Evolutionary conservation across 2,113 vertebrate species (phyloP).

Genomic region (Chaetops frenatus): DNA sequence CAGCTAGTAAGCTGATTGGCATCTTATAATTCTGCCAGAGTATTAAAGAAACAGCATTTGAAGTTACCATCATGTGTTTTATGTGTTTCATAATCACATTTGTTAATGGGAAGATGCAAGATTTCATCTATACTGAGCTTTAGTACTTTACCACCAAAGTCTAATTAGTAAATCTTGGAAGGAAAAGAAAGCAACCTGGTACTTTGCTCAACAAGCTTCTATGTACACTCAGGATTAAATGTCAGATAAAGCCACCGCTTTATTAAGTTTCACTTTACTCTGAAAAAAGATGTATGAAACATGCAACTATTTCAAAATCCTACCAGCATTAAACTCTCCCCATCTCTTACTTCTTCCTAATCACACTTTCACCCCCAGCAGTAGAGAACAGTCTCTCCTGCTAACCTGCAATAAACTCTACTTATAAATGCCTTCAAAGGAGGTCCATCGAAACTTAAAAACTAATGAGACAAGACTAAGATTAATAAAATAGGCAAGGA

Average conservation of each 20-base stretch:
- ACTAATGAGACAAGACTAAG: conserved; percentile 49
- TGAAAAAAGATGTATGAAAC: neutral
- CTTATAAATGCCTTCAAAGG: neutral
- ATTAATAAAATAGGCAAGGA: conserved; percentile 57
- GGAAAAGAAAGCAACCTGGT: neutral
- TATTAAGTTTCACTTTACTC: conserved; percentile 26
- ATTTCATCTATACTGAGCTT: neutral
- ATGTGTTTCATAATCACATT: neutral
- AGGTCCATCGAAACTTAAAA: neutral
- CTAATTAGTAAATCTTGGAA: conserved; percentile 19
- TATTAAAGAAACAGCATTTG: neutral
- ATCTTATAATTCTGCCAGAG: neutral
- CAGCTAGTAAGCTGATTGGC: neutral
- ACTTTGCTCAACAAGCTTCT: neutral
- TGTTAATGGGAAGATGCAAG: neutral
- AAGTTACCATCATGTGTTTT: neutral
- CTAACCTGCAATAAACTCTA: neutral
- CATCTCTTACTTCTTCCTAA: neutral
- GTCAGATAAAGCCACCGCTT: neutral
- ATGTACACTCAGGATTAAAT: neutral
- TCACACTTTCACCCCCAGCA: neutral
- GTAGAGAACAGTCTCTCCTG: neutral
- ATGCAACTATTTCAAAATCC: conserved; percentile 10
- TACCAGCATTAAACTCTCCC: neutral
- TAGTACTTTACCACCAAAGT: neutral